These are phyloP conservation scores for Rapana venosa DNA, from an alignment of 2,888 invertebrate genomes.

Conservation along the genomic window DNA sequence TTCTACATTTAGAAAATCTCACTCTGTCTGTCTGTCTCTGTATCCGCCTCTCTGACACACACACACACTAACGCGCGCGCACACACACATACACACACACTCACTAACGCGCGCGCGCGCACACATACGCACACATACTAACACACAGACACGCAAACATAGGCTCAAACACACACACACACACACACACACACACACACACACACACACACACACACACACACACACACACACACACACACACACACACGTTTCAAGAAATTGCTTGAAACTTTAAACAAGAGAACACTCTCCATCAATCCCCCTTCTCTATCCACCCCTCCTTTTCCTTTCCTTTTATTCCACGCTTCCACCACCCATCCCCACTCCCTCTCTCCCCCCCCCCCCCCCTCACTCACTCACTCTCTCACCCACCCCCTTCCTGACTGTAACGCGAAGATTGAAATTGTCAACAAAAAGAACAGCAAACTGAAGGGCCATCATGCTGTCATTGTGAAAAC, in stretches of 20 bases:
- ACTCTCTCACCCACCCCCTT: too few relatives aligned
- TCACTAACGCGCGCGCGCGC: neutral
- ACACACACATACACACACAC: neutral
- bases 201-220: neutral
- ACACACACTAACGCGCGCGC: neutral
- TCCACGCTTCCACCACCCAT: too few relatives aligned
- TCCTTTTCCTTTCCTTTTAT: too few relatives aligned
- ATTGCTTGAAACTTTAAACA: too few relatives aligned
- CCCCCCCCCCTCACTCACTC: neutral
- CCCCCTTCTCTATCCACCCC: too few relatives aligned
- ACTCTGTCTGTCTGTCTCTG: too few relatives aligned
- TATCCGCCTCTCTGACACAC: neutral
- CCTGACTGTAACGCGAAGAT: too few relatives aligned
- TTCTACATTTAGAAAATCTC: too few relatives aligned
- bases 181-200: neutral
- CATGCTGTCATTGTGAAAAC: neutral
- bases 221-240: neutral
- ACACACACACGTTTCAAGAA: too few relatives aligned
- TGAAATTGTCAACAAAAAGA: neutral
- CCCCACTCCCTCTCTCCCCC: neutral
- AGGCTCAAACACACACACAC: neutral
- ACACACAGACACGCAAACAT: neutral
- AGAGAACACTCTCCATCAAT: too few relatives aligned
- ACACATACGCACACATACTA: neutral
- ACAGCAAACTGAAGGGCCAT: neutral